These are phyloP conservation scores for Catamblyrhynchus diadema DNA, from an alignment of 2,797 vertebrate genomes.

Conservation along the genomic window DNA sequence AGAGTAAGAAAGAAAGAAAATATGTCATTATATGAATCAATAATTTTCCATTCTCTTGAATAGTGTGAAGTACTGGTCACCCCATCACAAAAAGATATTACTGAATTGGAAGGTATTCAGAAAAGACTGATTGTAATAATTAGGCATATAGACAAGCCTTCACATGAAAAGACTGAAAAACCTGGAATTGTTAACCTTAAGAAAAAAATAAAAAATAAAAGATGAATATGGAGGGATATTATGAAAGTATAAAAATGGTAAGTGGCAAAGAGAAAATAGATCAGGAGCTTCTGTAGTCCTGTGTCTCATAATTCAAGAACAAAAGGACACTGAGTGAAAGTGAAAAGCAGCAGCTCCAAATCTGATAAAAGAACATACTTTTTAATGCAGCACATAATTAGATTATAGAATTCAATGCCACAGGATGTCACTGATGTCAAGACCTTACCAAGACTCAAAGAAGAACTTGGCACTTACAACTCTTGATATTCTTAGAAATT, in stretches of 20 bases:
- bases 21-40: constrained; percentile 4
- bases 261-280: constrained; percentile 46
- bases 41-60: neutral
- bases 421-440: constrained; percentile 40
- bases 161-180: constrained; percentile 28
- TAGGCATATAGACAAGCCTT: constrained; percentile 9
- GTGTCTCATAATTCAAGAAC: constrained; percentile 42
- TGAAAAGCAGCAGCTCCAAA: constrained; percentile 38
- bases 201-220: neutral
- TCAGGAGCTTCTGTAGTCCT: constrained; percentile 37
- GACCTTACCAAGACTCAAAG: constrained; percentile 32
- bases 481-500: constrained; percentile 7
- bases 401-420: constrained; percentile 39
- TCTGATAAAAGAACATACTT: constrained; percentile 29
- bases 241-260: constrained; percentile 43
- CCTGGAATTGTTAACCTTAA: constrained; percentile 13
- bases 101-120: constrained; percentile 46
- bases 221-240: constrained; percentile 12
- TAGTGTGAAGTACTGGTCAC: constrained; percentile 5
- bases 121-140: constrained; percentile 42
- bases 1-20: constrained; percentile 27
- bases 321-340: constrained; percentile 52
- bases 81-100: constrained; percentile 5
- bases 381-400: constrained; percentile 43
- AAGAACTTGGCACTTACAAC: neutral